Conservation (phyloP, 2,888 invertebrate genomes). For the Hybos culiciformis region DNA sequence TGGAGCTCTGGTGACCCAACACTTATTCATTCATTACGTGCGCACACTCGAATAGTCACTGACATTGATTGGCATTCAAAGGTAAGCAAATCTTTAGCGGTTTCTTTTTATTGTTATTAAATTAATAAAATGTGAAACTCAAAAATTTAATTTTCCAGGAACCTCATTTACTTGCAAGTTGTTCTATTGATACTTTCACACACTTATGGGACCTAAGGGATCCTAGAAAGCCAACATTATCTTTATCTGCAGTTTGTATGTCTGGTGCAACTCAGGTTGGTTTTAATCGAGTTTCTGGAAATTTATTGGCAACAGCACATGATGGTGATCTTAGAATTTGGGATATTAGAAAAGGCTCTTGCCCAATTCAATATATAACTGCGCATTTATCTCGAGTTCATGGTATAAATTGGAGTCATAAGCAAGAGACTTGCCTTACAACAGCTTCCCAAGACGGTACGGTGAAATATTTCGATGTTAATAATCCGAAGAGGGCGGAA, state of each 20-base stretch:
- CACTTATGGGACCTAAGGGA: conserved; percentile 89
- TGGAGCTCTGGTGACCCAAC: conserved; percentile 62
- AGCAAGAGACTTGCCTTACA: conserved; percentile 67
- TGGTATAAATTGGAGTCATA: conserved; percentile 78
- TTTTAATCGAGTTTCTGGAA: conserved; percentile 75
- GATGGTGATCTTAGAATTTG: conserved; percentile 92
- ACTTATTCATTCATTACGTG: conserved; percentile 56
- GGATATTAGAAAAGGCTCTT: conserved; percentile 80
- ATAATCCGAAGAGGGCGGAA: conserved; percentile 71
- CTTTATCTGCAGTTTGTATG: conserved; percentile 78
- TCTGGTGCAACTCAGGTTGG: conserved; percentile 85
- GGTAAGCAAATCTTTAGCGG: no score
- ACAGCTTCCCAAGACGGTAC: conserved; percentile 93
- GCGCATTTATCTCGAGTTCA: conserved; percentile 51
- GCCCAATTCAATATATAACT: conserved; percentile 84
- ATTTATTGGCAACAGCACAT: conserved; percentile 85
- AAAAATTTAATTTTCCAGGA: no score
- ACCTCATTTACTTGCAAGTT: conserved; percentile 66
- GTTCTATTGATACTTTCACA: conserved; percentile 87
- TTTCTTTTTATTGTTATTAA: no score
- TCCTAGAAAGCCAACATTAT: conserved; percentile 64
- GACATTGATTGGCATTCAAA: conserved; percentile 87
- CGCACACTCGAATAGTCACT: conserved; percentile 74
- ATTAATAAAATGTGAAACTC: no score
- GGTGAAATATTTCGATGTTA: conserved; percentile 87